A percentile compares a stretch with the other conserved stretches of the same genome.
These are phyloP conservation scores for Vanessa atalanta DNA, from an alignment of 1,140 invertebrate species.

Conservation along the genomic window DNA sequence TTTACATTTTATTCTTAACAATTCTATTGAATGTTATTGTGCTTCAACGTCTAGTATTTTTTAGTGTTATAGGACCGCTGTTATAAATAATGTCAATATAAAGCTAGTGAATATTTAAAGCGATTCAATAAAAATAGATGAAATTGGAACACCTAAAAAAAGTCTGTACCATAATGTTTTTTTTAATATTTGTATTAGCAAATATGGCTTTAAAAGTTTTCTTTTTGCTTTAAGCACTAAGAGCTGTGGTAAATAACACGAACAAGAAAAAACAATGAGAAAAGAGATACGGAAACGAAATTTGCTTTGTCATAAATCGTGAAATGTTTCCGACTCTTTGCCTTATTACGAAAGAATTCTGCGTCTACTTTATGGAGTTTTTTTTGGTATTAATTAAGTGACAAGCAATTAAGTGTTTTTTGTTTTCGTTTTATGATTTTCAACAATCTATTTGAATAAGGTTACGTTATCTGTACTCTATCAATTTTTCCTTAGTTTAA, in stretches of 20 bases:
- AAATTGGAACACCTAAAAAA: neutral
- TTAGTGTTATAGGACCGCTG: too few species aligned
- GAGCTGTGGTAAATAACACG: conserved; percentile 67
- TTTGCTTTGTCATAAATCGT: conserved; percentile 78
- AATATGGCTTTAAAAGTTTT: conserved; percentile 62
- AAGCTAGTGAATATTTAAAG: too few species aligned
- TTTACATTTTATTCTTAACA: neutral
- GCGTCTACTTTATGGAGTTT: conserved; percentile 4
- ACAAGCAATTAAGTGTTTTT: neutral
- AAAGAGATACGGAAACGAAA: conserved; percentile 74
- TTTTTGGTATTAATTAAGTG: neutral
- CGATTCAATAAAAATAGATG: too few species aligned
- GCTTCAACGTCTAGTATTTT: too few species aligned
- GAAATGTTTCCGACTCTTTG: conserved; percentile 67
- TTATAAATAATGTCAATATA: too few species aligned
- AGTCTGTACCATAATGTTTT: neutral
- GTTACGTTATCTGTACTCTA: neutral
- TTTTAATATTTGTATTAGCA: conserved; percentile 61
- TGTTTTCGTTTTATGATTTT: neutral
- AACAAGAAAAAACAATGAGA: conserved; percentile 66
- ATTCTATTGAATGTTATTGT: too few species aligned
- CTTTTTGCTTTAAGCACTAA: conserved; percentile 54
- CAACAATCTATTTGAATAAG: neutral
- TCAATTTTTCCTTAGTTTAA: too few species aligned
- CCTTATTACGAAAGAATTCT: conserved; percentile 69